A percentile compares a stretch with the other conserved stretches of the same genome.
phyloP scores from a whole-genome alignment of 2,888 invertebrate genomes.

The Xanthia icteritia region DNA sequence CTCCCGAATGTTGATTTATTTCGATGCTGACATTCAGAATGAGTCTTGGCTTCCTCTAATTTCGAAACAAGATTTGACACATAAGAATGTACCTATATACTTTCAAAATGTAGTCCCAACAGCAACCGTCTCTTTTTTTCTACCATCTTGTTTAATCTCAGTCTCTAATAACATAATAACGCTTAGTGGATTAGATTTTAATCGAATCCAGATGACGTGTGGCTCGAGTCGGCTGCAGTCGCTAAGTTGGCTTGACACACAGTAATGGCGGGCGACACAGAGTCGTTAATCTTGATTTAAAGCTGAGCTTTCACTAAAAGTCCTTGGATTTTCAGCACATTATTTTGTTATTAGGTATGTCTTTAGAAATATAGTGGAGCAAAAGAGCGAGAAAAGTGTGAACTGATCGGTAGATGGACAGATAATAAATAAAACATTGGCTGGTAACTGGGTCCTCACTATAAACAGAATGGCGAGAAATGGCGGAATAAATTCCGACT shows the following conservation, averaged over 20 bases:
- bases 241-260: constrained; percentile 59
- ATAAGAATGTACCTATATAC: too few relatives aligned
- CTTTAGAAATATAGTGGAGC: background rate
- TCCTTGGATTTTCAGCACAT: constrained; percentile 21
- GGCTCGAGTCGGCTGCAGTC: constrained; percentile 51
- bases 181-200: constrained; percentile 67
- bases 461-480: background rate
- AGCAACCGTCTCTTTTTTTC: background rate
- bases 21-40: background rate
- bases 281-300: constrained; percentile 68
- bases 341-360: constrained; percentile 21
- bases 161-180: constrained; percentile 42
- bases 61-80: background rate
- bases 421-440: background rate
- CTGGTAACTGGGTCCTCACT: background rate
- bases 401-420: background rate
- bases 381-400: background rate
- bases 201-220: constrained; percentile 66
- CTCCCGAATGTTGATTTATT: background rate
- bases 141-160: constrained; percentile 28
- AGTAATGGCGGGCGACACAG: constrained; percentile 62
- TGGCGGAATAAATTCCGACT: background rate
- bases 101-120: background rate
- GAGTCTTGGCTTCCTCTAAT: background rate
- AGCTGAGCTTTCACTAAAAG: constrained; percentile 52